A percentile compares a stretch with the other conserved stretches of the same genome.
Conservation (phyloP, 1,140 invertebrate species). For the Drosophila quadrilineata region DNA sequence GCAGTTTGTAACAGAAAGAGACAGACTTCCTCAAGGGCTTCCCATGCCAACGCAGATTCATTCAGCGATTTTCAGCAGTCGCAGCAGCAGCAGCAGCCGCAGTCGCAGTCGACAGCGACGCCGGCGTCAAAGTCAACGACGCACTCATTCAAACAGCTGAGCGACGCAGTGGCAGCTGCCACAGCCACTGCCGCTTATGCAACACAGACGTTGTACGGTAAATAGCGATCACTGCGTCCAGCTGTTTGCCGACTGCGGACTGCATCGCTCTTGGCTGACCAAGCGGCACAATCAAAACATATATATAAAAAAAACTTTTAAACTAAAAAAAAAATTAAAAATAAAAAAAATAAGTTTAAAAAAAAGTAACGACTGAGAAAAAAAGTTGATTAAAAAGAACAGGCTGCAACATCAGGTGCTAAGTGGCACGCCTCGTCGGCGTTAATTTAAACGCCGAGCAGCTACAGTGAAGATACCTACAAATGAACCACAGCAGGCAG, state of each 20-base stretch:
- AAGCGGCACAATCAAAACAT: slow-evolving; percentile 59
- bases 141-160: slow-evolving; percentile 26
- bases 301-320: slow-evolving; percentile 8
- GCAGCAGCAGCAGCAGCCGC: slow-evolving; percentile 24
- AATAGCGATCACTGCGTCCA: slow-evolving; percentile 28
- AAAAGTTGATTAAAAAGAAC: slow-evolving; percentile 3
- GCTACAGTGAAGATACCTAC: slow-evolving; percentile 3
- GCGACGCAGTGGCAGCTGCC: not conserved
- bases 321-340: not conserved
- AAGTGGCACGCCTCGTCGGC: slow-evolving; percentile 28
- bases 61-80: slow-evolving; percentile 27
- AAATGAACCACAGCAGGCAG: not conserved
- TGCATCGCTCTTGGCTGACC: slow-evolving; percentile 41
- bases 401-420: slow-evolving; percentile 22
- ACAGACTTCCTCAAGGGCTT: slow-evolving; percentile 4
- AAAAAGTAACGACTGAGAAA: not conserved
- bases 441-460: slow-evolving; percentile 1
- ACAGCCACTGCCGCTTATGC: too few relatives aligned
- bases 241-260: slow-evolving; percentile 6
- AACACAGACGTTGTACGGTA: slow-evolving; percentile 65
- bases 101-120: slow-evolving; percentile 5
- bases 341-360: not conserved
- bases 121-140: not conserved
- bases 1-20: not conserved
- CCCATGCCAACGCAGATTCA: slow-evolving; percentile 29